Evolutionary conservation across 2,113 vertebrate species (phyloP).

Genomic region (Cephalopterus ornatus): DNA sequence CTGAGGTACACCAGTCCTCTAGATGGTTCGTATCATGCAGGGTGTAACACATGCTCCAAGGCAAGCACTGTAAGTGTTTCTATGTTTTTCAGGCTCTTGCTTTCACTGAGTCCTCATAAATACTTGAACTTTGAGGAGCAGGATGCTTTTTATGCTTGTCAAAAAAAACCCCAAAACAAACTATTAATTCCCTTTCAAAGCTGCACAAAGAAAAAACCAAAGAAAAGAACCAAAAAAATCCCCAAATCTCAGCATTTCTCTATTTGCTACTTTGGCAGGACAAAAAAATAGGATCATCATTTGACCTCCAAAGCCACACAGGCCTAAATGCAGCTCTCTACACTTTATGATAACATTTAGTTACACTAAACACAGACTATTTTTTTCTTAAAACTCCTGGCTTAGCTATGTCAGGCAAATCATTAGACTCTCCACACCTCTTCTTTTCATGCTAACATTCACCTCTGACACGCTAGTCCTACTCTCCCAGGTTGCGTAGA

Average conservation of each 20-base stretch:
- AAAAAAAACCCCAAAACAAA: background rate
- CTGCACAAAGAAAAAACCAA: background rate
- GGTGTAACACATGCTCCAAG: conserved; percentile 42
- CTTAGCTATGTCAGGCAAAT: background rate
- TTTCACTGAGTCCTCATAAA: background rate
- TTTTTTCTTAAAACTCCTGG: background rate
- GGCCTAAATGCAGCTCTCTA: background rate
- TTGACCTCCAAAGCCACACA: background rate
- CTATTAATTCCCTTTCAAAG: background rate
- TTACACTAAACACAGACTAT: background rate
- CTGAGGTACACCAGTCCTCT: background rate
- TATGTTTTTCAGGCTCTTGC: background rate
- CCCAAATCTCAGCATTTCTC: background rate
- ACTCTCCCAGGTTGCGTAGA: background rate
- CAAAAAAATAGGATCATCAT: background rate
- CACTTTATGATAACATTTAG: background rate
- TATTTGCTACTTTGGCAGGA: background rate
- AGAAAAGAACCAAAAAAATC: background rate
- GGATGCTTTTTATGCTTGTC: background rate
- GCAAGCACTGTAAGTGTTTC: conserved; percentile 28
- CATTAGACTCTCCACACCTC: background rate
- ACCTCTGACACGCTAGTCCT: rapidly evolving
- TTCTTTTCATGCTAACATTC: background rate
- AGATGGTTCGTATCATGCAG: conserved; percentile 17
- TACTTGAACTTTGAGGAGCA: background rate